Conservation (phyloP, 2,888 invertebrate species). For the Thalpophila matura region DNA sequence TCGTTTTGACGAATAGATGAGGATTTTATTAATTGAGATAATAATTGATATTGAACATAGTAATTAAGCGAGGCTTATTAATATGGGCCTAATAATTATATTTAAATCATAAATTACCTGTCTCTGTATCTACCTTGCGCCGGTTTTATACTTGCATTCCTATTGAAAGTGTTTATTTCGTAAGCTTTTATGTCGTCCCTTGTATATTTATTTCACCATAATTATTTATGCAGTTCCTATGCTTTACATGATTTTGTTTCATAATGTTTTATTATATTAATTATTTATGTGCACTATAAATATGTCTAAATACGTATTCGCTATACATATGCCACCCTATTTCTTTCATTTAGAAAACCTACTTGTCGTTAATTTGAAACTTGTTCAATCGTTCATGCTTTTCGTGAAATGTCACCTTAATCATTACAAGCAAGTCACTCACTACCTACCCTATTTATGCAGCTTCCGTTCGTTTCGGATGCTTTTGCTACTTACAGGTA, state of each 20-base stretch:
- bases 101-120: not conserved
- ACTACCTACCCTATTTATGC: too few relatives aligned
- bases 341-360: slow-evolving; percentile 12
- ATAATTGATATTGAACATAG: too few relatives aligned
- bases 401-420: too few relatives aligned
- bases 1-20: too few relatives aligned
- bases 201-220: slow-evolving; percentile 11
- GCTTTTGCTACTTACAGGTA: not conserved
- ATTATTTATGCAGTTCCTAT: slow-evolving; percentile 12
- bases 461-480: slow-evolving; percentile 3
- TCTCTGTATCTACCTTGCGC: slow-evolving; percentile 7
- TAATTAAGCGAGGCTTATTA: slow-evolving; percentile 13
- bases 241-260: slow-evolving; percentile 29
- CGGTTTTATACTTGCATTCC: not conserved
- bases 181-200: slow-evolving; percentile 18
- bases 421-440: too few relatives aligned
- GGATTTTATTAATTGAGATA: too few relatives aligned
- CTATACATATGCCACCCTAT: slow-evolving; percentile 54
- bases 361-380: not conserved
- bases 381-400: not conserved
- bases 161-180: not conserved
- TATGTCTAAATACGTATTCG: slow-evolving; percentile 51
- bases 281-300: slow-evolving; percentile 29
- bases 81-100: slow-evolving; percentile 3
- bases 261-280: slow-evolving; percentile 15